These are phyloP conservation scores for Pampusana beccarii DNA, from an alignment of 2,113 vertebrate species.

Conservation along the genomic window DNA sequence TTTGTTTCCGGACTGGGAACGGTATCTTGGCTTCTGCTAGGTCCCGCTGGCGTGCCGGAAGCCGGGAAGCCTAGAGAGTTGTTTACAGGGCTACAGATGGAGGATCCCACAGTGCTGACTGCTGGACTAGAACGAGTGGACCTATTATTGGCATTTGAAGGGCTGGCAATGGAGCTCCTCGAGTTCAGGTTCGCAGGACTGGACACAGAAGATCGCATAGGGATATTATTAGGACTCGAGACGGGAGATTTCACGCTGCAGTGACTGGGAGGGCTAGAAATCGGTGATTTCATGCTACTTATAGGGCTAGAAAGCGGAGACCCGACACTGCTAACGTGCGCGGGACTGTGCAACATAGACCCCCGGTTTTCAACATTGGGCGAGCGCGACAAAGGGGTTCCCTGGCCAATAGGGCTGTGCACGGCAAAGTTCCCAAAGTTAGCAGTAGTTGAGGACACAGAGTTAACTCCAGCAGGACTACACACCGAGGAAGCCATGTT, in stretches of 20 bases:
- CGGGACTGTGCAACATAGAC: constrained; percentile 89
- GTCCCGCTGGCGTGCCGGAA: constrained; percentile 71
- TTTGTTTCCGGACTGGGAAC: constrained; percentile 83
- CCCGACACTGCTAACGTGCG: constrained; percentile 86
- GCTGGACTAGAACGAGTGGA: constrained; percentile 81
- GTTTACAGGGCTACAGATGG: constrained; percentile 77
- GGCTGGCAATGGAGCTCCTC: constrained; percentile 91
- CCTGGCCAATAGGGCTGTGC: constrained; percentile 86
- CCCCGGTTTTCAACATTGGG: constrained; percentile 83
- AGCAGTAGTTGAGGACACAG: constrained; percentile 90
- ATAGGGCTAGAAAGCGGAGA: constrained; percentile 92
- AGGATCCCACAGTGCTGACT: constrained; percentile 79
- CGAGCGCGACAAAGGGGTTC: constrained; percentile 78
- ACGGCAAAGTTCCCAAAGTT: constrained; percentile 84
- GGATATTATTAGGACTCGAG: constrained; percentile 84
- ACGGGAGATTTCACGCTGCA: constrained; percentile 92
- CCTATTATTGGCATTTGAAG: constrained; percentile 83
- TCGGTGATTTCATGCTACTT: constrained; percentile 93
- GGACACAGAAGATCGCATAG: constrained; percentile 85
- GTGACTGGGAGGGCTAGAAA: constrained; percentile 95
- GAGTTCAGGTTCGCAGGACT: constrained; percentile 86
- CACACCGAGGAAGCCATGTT: constrained; percentile 80
- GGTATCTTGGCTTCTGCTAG: constrained; percentile 83
- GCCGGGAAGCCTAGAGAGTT: constrained; percentile 73
- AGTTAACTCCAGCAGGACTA: constrained; percentile 85